Percentiles rank a stretch among this genome's conserved stretches.
Evolutionary conservation across 2,888 invertebrate species (phyloP).

Genomic region (Caenorhabditis macrosperma): DNA sequence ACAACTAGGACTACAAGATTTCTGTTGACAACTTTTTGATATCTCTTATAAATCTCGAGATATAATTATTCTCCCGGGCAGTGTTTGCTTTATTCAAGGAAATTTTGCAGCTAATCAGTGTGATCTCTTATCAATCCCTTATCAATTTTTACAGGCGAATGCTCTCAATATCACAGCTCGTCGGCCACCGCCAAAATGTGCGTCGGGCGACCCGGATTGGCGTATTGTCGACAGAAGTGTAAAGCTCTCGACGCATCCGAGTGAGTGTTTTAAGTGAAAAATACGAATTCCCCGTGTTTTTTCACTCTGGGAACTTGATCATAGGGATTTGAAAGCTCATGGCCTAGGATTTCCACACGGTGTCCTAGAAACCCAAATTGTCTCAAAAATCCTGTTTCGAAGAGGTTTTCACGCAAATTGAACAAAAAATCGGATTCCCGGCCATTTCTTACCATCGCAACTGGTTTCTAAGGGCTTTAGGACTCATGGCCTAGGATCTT

Average conservation of each 20-base stretch:
- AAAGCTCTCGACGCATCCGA: conserved; percentile 48
- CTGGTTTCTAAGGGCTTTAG: too few relatives aligned
- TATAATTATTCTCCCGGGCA: too few relatives aligned
- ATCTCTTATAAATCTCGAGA: too few relatives aligned
- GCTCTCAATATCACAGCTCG: conserved; percentile 22
- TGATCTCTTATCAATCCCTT: neutral
- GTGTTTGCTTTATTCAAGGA: too few relatives aligned
- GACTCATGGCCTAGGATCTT: too few relatives aligned
- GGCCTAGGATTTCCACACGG: neutral
- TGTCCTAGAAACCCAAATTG: neutral
- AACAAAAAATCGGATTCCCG: too few relatives aligned
- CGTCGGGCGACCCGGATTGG: conserved; percentile 57
- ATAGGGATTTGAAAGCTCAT: neutral
- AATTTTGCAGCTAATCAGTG: too few relatives aligned
- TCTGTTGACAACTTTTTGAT: too few relatives aligned
- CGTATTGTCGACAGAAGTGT: conserved; percentile 60
- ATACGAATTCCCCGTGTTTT: neutral
- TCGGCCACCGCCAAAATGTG: conserved; percentile 57
- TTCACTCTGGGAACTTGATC: neutral
- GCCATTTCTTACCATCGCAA: too few relatives aligned
- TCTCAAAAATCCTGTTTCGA: too few relatives aligned
- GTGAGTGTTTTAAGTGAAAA: conserved; percentile 22
- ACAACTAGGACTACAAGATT: too few relatives aligned
- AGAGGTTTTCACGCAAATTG: too few relatives aligned
- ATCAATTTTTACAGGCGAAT: conserved; percentile 40